Percentiles rank a stretch among this genome's conserved stretches.
phyloP scores from a whole-genome alignment of 1,140 invertebrate species.

The Lordiphosa collinella region DNA sequence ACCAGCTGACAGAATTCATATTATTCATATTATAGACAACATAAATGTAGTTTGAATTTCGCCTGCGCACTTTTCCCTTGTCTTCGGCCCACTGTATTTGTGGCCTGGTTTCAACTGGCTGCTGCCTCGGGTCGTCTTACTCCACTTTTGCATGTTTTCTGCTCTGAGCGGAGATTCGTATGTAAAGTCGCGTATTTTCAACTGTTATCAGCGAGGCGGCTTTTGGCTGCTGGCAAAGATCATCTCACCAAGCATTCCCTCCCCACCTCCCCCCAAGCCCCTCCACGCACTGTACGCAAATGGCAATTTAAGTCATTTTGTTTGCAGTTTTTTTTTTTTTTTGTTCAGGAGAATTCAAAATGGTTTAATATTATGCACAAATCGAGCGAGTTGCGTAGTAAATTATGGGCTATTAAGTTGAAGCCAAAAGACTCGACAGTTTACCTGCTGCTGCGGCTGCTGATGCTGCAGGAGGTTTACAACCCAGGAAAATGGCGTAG shows the following conservation, averaged over 20 bases:
- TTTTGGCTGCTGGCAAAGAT: conserved; percentile 29
- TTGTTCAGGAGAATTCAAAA: conserved; percentile 38
- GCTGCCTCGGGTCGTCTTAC: conserved; percentile 12
- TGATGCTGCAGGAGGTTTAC: conserved; percentile 8
- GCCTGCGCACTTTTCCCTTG: too few species aligned
- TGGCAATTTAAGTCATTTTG: conserved; percentile 61
- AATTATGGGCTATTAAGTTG: conserved; percentile 51
- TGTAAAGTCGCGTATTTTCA: conserved; percentile 48
- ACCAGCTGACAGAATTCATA: too few species aligned
- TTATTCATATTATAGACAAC: too few species aligned
- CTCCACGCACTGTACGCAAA: conserved; percentile 18
- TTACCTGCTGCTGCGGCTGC: background rate
- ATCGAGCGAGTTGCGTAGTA: conserved; percentile 48
- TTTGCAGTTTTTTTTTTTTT: conserved; percentile 28
- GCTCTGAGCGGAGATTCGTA: conserved; percentile 23
- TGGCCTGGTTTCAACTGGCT: conserved; percentile 1
- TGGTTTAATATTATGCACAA: conserved; percentile 59
- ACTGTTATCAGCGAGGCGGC: conserved; percentile 40
- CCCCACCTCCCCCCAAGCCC: background rate
- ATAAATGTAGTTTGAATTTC: too few species aligned
- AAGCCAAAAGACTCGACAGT: conserved; percentile 14
- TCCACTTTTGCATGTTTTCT: conserved; percentile 32
- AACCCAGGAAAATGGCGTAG: conserved; percentile 26
- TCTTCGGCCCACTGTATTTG: conserved; percentile 11
- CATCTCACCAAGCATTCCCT: conserved; percentile 23